phyloP scores from a whole-genome alignment of 2,113 vertebrate species.

The Odontophorus gujanensis region DNA sequence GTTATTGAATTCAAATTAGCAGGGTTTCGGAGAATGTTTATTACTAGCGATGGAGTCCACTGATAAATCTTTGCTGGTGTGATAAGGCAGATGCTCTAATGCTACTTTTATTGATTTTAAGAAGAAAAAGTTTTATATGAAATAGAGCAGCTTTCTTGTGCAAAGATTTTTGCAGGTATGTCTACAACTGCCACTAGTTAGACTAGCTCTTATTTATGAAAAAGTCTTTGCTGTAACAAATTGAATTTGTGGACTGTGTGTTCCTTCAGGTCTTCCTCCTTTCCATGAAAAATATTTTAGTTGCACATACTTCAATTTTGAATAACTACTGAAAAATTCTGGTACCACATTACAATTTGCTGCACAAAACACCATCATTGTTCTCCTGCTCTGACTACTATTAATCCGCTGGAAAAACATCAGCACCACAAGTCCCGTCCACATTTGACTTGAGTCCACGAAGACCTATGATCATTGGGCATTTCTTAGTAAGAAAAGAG shows the following conservation, averaged over 20 bases:
- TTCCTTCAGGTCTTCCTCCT: neutral
- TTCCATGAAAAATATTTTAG: neutral
- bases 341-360: too few relatives aligned
- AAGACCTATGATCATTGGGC: neutral
- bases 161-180: neutral
- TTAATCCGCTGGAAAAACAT: constrained; percentile 1
- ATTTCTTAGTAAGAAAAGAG: neutral
- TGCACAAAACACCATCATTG: neutral
- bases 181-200: neutral
- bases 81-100: neutral
- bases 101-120: neutral
- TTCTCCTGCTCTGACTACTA: neutral
- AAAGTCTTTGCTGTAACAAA: neutral
- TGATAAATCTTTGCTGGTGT: neutral
- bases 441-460: neutral
- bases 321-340: neutral
- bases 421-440: neutral
- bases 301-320: neutral
- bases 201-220: neutral
- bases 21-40: neutral
- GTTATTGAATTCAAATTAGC: constrained; percentile 14
- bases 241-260: neutral
- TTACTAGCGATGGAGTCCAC: neutral
- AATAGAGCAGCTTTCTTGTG: neutral
- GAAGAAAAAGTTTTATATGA: neutral